Conservation (phyloP, 2,797 vertebrate genomes). For the Amphiprion clarkii region DNA sequence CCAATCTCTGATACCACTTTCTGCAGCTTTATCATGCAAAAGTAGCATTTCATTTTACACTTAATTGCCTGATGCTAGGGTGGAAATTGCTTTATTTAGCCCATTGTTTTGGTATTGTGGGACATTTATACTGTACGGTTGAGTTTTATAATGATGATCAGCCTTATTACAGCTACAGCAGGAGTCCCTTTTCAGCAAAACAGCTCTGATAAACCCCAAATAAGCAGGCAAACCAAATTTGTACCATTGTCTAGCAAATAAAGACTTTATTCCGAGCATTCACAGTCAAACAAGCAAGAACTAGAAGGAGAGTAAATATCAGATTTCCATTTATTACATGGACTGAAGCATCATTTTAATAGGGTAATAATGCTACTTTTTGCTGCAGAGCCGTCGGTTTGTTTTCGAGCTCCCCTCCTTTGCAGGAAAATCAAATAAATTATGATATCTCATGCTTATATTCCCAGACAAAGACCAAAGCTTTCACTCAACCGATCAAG, state of each 20-base stretch:
- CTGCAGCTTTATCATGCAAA: too few species aligned
- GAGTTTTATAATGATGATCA: too few species aligned
- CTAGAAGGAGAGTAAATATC: background rate
- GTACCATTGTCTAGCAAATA: background rate
- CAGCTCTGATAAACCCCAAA: too few species aligned
- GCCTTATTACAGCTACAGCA: too few species aligned
- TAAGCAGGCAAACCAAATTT: background rate
- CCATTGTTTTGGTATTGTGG: too few species aligned
- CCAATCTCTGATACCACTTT: too few species aligned
- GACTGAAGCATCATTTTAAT: background rate
- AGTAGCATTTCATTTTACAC: too few species aligned
- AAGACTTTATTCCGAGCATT: background rate
- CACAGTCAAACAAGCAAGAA: background rate
- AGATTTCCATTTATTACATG: background rate
- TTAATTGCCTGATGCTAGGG: too few species aligned
- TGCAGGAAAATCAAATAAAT: background rate
- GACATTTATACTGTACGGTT: too few species aligned
- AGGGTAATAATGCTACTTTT: background rate
- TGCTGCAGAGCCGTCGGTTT: background rate
- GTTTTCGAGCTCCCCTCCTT: constrained; percentile 8
- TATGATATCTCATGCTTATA: constrained; percentile 17
- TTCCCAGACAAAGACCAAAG: constrained; percentile 23
- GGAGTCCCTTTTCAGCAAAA: too few species aligned
- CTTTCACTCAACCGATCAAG: constrained; percentile 29
- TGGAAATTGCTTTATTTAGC: too few species aligned